Base-by-base conservation (phyloP, 1,140 invertebrate species). In the Holcopasites calliopsidis region DNA sequence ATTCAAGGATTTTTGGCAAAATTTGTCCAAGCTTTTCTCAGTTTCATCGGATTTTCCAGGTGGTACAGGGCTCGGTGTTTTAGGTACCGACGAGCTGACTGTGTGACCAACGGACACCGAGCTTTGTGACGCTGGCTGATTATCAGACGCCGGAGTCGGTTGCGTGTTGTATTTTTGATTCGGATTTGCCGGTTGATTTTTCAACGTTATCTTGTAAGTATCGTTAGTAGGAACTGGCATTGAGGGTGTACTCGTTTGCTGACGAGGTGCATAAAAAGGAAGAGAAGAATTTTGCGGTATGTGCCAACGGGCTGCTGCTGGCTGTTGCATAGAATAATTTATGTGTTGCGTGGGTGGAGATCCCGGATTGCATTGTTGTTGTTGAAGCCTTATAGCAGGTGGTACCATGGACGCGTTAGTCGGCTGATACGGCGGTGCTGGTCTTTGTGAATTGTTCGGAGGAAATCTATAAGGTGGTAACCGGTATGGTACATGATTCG, bases 1-100 rank as follows among this genome's bases (percentile, higher is more conserved):
- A 85, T 95, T 95, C n/a, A 96, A 94, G 2, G 95, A 96, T 87
- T 96, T 95, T 84, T 96, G 95, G 86, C 95, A 96, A 90, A 95
- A 95, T 85, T 95, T 96, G 88, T 96, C 96, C 79, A 96, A 88
- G 77, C 87, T 93, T 38, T 92, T 92, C 79, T 94, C 93, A 4
- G 92, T 91, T 58, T 93, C 93, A 21, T 93, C 92, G 1, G 78
- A 64, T 77, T 92, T 92, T 0, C 88, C 89, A 47, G 85, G 83
- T n/a, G 86, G 84, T 18, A 88, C 83, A 35, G 95, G 95, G 91
- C 95, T 96, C 70, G 96, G 96, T 52, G 95, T 96, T 92, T 96
- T 96, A 68, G 95, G 95, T 90, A 95, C 95, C 57, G 95, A 96
- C 44, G 95, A 96, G 60, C 95, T 95, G 64, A 96, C 95, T 74